A percentile compares a stretch with the other conserved stretches of the same genome.
These are phyloP conservation scores for Papilio machaon DNA, from an alignment of 1,140 invertebrate species.

Conservation along the genomic window DNA sequence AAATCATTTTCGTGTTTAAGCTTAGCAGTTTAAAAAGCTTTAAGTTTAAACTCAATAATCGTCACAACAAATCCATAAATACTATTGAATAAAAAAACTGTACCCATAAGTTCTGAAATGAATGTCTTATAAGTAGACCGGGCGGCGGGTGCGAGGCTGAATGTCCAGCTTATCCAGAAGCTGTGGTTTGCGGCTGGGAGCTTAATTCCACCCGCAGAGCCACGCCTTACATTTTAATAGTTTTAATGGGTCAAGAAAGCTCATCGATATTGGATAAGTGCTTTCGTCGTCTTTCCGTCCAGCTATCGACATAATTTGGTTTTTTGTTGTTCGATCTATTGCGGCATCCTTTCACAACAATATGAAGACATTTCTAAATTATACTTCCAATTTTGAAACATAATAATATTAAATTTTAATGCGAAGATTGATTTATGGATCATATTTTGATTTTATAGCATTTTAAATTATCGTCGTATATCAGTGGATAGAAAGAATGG, in stretches of 20 bases:
- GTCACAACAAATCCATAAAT: no score
- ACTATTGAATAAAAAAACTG: background rate
- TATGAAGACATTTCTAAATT: conserved; percentile 36
- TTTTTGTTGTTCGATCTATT: conserved; percentile 29
- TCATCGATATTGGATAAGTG: conserved; percentile 41
- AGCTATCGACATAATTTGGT: conserved; percentile 28
- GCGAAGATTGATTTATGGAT: background rate
- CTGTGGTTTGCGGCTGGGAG: conserved; percentile 74
- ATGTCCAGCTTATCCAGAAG: conserved; percentile 64
- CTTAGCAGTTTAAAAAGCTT: no score
- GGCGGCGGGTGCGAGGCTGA: conserved; percentile 5
- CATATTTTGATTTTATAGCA: background rate
- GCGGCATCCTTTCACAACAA: conserved; percentile 25
- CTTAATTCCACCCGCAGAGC: conserved; percentile 63
- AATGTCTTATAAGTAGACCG: conserved; percentile 42
- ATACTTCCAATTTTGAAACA: conserved; percentile 18
- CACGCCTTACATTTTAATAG: conserved; percentile 71
- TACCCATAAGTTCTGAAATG: conserved; percentile 45
- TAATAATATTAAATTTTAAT: background rate
- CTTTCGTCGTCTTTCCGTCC: background rate
- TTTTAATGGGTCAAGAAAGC: conserved; percentile 62
- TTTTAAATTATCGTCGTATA: background rate
- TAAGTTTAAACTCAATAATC: no score
- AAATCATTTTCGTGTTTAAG: no score
- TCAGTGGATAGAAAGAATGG: background rate